A percentile compares a stretch with the other conserved stretches of the same genome.
Evolutionary conservation across 2,888 invertebrate genomes (phyloP).

Genomic region (Caenorhabditis japonica): DNA sequence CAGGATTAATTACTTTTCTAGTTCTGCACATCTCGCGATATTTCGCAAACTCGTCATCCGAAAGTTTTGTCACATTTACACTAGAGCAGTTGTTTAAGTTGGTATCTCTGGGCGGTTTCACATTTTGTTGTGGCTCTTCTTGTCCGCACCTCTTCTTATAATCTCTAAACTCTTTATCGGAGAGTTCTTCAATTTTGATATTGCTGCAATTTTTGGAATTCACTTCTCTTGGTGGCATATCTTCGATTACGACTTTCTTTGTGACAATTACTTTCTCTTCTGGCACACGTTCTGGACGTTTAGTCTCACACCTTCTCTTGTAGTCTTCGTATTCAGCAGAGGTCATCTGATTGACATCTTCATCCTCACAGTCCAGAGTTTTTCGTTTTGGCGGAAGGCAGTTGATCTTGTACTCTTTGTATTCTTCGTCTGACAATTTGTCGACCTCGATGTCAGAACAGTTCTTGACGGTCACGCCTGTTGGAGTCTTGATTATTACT

Average conservation of each 20-base stretch:
- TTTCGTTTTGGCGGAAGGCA: conserved; percentile 11
- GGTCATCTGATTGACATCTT: conserved; percentile 4
- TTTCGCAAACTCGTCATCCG: conserved; percentile 8
- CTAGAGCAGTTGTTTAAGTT: conserved; percentile 7
- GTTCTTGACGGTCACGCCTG: neutral
- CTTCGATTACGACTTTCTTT: neutral
- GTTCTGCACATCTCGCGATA: conserved; percentile 4
- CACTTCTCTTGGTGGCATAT: neutral
- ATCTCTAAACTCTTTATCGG: conserved; percentile 6
- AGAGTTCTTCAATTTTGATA: neutral
- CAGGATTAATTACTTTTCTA: conserved; percentile 3
- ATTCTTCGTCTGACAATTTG: conserved; percentile 22
- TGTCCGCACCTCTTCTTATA: conserved; percentile 12
- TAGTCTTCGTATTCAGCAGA: conserved; percentile 1
- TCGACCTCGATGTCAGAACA: conserved; percentile 20
- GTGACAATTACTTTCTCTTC: neutral
- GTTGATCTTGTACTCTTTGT: conserved; percentile 9
- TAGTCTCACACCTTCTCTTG: neutral
- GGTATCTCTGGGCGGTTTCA: conserved; percentile 2
- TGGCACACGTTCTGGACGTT: too few relatives aligned
- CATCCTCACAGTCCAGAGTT: conserved; percentile 16
- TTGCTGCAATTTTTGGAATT: neutral
- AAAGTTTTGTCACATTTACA: conserved; percentile 11
- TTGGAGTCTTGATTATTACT: neutral
- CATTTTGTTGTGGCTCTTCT: neutral